These are phyloP conservation scores for Macrosiphum euphorbiae DNA, from an alignment of 2,888 invertebrate genomes.

Conservation along the genomic window DNA sequence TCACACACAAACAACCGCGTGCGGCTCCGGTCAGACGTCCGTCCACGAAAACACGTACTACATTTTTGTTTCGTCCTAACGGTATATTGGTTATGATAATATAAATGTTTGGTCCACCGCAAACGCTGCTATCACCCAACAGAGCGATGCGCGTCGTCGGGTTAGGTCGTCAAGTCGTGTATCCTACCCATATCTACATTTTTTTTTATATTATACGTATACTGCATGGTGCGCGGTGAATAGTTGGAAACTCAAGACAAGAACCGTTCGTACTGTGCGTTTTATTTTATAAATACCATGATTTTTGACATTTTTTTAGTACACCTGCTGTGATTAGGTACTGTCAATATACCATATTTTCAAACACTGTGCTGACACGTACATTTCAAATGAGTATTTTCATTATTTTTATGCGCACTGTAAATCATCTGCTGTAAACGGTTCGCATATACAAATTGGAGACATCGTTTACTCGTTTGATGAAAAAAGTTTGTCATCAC, in stretches of 20 bases:
- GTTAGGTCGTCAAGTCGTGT: neutral
- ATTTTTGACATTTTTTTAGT: neutral
- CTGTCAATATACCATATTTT: neutral
- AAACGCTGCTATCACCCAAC: neutral
- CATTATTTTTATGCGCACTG: neutral
- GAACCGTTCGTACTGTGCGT: neutral
- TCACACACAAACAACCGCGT: slow-evolving; percentile 71
- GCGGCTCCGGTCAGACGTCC: slow-evolving; percentile 48
- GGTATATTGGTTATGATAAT: neutral
- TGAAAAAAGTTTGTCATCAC: neutral
- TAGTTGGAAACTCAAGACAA: neutral
- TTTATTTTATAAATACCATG: neutral
- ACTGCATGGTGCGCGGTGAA: neutral
- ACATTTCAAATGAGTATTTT: neutral
- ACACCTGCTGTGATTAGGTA: neutral
- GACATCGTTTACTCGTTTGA: neutral
- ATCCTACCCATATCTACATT: neutral
- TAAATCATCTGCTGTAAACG: neutral
- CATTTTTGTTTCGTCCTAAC: neutral
- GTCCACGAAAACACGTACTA: neutral
- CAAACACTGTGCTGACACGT: neutral
- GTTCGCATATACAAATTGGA: neutral
- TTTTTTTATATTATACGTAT: neutral
- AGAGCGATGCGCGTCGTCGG: neutral
- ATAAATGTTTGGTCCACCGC: neutral